phyloP scores from a whole-genome alignment of 2,888 invertebrate genomes.

The Ormyrus nitidulus region DNA sequence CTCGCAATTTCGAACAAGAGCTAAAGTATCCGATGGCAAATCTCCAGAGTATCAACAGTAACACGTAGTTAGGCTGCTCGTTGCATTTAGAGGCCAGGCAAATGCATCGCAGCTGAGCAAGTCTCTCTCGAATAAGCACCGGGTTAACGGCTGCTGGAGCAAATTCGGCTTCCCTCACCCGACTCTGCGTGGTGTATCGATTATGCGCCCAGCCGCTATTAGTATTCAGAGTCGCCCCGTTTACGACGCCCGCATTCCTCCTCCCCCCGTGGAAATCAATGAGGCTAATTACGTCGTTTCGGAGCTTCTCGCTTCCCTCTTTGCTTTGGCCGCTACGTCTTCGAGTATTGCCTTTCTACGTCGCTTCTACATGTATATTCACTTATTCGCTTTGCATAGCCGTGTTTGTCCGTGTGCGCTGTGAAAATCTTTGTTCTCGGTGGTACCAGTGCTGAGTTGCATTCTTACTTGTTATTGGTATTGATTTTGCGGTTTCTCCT shows the following conservation, averaged over 20 bases:
- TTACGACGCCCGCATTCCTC: constrained; percentile 1
- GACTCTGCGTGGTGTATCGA: constrained; percentile 9
- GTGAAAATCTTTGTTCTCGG: no score
- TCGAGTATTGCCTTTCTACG: no score
- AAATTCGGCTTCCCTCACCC: background rate
- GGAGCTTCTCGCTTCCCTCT: no score
- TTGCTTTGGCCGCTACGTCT: no score
- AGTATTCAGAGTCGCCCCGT: constrained; percentile 32
- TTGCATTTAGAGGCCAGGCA: background rate
- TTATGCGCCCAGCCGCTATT: constrained; percentile 21
- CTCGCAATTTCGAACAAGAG: no score
- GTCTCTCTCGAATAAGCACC: background rate
- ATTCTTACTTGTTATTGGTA: no score
- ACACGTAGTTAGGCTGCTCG: background rate
- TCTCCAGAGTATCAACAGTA: background rate
- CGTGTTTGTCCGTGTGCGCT: no score
- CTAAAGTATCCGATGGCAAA: background rate
- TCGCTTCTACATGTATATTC: no score
- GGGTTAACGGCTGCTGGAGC: background rate
- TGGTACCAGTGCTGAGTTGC: no score
- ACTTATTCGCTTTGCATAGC: no score
- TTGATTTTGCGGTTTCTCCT: no score
- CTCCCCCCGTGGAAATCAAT: constrained; percentile 20
- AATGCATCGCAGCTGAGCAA: background rate
- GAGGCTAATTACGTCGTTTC: constrained; percentile 33